Conservation (phyloP, 2,888 invertebrate genomes). For the Eupithecia exiguata region DNA sequence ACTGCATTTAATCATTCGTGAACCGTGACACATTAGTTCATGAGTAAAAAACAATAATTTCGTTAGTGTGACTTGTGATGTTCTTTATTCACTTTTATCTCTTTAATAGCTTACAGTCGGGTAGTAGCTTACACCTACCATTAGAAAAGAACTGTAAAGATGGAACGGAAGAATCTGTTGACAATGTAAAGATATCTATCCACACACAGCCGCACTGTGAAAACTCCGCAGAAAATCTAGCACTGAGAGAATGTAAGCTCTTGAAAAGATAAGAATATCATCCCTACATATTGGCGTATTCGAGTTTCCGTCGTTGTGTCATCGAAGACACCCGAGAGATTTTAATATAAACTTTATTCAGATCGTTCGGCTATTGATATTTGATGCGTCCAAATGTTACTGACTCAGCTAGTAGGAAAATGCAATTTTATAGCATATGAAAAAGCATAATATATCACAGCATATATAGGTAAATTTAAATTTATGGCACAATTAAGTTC, state of each 20-base stretch:
- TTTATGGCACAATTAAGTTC: neutral
- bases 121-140: no score
- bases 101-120: neutral
- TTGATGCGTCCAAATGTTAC: neutral
- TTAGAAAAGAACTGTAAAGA: neutral
- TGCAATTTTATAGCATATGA: neutral
- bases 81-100: neutral
- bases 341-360: conserved; percentile 18
- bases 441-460: no score
- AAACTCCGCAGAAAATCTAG: conserved; percentile 19
- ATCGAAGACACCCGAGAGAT: conserved; percentile 8
- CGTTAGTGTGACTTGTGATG: neutral
- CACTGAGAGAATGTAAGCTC: conserved; percentile 12
- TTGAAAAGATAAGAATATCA: conserved; percentile 18
- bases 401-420: conserved; percentile 3
- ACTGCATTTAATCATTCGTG: conserved; percentile 4
- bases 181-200: conserved; percentile 12
- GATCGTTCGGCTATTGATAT: neutral
- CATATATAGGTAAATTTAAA: no score
- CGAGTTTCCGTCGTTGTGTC: conserved; percentile 14
- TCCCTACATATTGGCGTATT: conserved; percentile 16
- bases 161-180: conserved; percentile 15
- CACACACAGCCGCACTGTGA: neutral
- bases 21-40: neutral
- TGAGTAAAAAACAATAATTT: neutral